These are phyloP conservation scores for Acanthiza pusilla DNA, from an alignment of 2,797 vertebrate species.

Conservation along the genomic window DNA sequence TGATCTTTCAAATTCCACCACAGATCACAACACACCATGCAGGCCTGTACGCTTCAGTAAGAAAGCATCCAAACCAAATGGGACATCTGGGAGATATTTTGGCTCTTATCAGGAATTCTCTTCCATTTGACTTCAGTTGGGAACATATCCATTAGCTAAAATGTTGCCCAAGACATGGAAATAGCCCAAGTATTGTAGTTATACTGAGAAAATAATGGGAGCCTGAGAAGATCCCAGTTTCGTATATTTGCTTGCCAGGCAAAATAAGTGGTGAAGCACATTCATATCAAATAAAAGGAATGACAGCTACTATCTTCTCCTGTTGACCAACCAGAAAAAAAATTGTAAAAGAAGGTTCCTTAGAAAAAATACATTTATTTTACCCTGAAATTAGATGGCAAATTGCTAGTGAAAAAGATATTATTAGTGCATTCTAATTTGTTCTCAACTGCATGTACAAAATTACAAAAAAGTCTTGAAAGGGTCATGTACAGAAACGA, in stretches of 20 bases:
- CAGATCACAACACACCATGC: neutral
- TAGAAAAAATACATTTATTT: neutral
- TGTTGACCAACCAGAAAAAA: neutral
- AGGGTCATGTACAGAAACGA: neutral
- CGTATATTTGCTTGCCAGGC: neutral
- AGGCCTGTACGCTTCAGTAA: neutral
- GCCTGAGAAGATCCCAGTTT: neutral
- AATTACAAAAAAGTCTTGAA: neutral
- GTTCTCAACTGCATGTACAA: neutral
- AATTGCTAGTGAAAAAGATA: neutral
- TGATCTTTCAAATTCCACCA: conserved; percentile 29
- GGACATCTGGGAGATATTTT: conserved; percentile 14
- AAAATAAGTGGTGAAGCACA: conserved; percentile 10
- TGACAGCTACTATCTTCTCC: neutral
- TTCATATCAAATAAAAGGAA: neutral
- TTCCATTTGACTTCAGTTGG: conserved; percentile 51
- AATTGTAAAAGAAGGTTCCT: neutral
- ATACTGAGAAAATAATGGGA: conserved; percentile 17
- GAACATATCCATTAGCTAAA: conserved; percentile 41
- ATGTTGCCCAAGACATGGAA: conserved; percentile 52
- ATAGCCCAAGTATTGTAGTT: conserved; percentile 27
- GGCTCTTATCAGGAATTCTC: conserved; percentile 32
- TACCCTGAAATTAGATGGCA: neutral
- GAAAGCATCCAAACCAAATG: conserved; percentile 36
- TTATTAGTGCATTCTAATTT: neutral